phyloP scores from a whole-genome alignment of 2,113 vertebrate species.

The Ageneiosus marmoratus region DNA sequence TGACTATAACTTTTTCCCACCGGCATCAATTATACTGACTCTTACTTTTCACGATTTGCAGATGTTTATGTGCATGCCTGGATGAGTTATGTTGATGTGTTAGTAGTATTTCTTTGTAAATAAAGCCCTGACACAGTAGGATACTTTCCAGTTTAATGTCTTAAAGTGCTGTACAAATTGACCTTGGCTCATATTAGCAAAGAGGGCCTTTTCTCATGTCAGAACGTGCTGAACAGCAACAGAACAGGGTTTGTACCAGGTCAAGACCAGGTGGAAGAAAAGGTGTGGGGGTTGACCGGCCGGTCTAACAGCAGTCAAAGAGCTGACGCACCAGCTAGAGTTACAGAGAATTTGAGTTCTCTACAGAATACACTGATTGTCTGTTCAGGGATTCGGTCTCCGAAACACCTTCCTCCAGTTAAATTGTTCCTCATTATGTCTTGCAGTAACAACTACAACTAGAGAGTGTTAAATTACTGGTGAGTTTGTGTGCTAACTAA shows the following conservation, averaged over 20 bases:
- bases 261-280: neutral
- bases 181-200: conserved; percentile 5
- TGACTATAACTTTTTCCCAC: neutral
- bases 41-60: neutral
- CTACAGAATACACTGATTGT: neutral
- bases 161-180: neutral
- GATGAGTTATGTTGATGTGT: neutral
- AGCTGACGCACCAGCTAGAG: neutral
- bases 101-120: conserved; percentile 5
- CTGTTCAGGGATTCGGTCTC: neutral
- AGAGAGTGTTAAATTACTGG: neutral
- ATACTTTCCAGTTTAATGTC: neutral
- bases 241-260: conserved; percentile 24
- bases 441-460: neutral
- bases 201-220: neutral
- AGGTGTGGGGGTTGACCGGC: neutral
- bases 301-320: neutral
- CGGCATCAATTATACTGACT: neutral
- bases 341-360: neutral
- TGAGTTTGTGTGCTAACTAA: neutral
- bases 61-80: neutral
- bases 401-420: neutral
- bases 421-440: neutral
- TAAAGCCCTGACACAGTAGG: neutral
- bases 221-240: neutral